These are phyloP conservation scores for Coregonus sp. DNA, from an alignment of 2,797 vertebrate genomes.

Conservation along the genomic window DNA sequence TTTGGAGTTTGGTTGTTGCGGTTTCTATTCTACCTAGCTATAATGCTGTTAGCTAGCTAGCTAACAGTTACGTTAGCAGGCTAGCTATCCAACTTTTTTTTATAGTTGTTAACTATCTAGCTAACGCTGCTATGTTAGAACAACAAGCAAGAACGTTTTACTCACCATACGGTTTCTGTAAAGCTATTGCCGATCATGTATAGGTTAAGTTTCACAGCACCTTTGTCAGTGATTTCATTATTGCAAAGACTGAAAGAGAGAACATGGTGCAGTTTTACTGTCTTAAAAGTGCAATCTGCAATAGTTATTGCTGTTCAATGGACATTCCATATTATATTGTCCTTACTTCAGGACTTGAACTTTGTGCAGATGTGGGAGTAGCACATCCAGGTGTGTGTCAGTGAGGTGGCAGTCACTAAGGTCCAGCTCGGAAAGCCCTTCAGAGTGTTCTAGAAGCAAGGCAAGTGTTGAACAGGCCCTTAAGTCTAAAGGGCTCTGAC, in stretches of 20 bases:
- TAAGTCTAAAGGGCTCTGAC: slow-evolving; percentile 25
- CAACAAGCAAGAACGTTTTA: not conserved
- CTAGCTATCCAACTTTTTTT: too few relatives aligned
- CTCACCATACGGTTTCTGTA: slow-evolving; percentile 33
- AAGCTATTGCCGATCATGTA: slow-evolving; percentile 15
- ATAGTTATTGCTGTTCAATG: not conserved
- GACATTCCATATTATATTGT: not conserved
- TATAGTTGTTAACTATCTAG: not conserved
- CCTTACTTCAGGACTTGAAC: slow-evolving; percentile 41
- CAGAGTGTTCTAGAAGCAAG: slow-evolving; percentile 31
- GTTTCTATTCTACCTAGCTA: too few relatives aligned
- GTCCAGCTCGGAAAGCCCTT: slow-evolving; percentile 38
- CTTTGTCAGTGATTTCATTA: slow-evolving; percentile 39
- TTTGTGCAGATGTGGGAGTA: slow-evolving; percentile 47
- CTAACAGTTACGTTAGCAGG: too few relatives aligned
- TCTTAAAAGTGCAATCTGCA: not conserved
- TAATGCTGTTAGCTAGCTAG: too few relatives aligned
- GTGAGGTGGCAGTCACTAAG: slow-evolving; percentile 49
- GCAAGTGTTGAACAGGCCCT: slow-evolving; percentile 33
- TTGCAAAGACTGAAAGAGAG: slow-evolving; percentile 29
- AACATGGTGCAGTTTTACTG: not conserved
- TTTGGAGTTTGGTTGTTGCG: too few relatives aligned
- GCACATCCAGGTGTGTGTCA: slow-evolving; percentile 29
- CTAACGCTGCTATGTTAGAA: too few relatives aligned
- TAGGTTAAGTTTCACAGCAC: slow-evolving; percentile 9